phyloP scores from a whole-genome alignment of 2,797 vertebrate species.

The Sebastes iracundus region DNA sequence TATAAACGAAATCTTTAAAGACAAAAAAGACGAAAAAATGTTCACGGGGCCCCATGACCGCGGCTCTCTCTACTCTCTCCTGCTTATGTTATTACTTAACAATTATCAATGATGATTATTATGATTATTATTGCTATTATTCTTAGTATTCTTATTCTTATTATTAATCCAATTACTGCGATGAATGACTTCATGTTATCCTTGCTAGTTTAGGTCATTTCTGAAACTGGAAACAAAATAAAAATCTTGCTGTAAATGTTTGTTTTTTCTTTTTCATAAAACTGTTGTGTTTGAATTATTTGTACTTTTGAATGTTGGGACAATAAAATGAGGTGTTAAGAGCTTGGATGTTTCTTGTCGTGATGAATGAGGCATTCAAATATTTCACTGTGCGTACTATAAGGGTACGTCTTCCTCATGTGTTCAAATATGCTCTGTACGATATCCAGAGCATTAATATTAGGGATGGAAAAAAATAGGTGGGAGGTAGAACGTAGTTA shows the following conservation, averaged over 20 bases:
- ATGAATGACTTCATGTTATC: conserved; percentile 99
- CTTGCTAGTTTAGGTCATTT: conserved; percentile 99
- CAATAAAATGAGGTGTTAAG: conserved; percentile 99
- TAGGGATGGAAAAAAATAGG: too few species aligned
- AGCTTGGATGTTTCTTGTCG: conserved; percentile 86
- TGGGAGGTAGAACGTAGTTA: too few species aligned
- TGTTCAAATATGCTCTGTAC: fast-evolving
- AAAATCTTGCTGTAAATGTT: conserved; percentile 98
- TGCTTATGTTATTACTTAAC: conserved; percentile 94
- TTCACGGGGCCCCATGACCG: conserved; percentile 91
- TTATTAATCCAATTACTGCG: conserved; percentile 92
- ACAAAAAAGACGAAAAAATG: conserved; percentile 90
- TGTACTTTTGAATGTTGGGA: conserved; percentile 99
- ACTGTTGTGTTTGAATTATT: conserved; percentile 99
- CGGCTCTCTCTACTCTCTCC: conserved; percentile 90
- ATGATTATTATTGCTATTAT: conserved; percentile 88
- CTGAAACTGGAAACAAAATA: conserved; percentile 95
- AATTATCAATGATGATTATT: conserved; percentile 89
- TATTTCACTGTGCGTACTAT: background rate
- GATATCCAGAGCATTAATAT: too few species aligned
- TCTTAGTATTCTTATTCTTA: conserved; percentile 90
- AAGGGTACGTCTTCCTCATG: background rate
- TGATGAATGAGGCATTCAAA: conserved; percentile 27
- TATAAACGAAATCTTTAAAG: conserved; percentile 88
- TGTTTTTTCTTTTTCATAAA: conserved; percentile 94